These are phyloP conservation scores for Astropecten irregularis DNA, from an alignment of 53 echinoderm and acorn worm species.

Conservation along the genomic window DNA sequence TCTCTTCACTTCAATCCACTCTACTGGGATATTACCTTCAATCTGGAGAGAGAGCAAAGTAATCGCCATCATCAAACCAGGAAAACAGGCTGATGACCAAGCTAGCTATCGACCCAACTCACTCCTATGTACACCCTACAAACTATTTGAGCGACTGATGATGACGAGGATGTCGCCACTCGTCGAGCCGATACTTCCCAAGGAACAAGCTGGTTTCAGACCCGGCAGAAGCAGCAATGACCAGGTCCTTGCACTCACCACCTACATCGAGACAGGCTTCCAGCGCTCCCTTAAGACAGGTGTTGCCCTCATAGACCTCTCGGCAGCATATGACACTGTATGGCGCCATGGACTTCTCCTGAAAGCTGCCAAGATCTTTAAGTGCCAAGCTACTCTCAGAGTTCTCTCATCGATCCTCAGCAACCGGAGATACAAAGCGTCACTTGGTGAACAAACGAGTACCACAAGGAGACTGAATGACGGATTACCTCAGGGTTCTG, in stretches of 20 bases:
- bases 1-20: slow-evolving; percentile 1
- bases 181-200: slow-evolving; percentile 4
- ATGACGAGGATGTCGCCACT: neutral
- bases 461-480: neutral
- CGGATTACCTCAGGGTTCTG: neutral
- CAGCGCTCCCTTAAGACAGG: slow-evolving; percentile 14
- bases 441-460: neutral
- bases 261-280: slow-evolving; percentile 22
- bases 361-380: neutral
- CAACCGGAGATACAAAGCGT: neutral
- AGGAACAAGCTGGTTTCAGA: slow-evolving; percentile 25
- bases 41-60: neutral
- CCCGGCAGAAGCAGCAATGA: slow-evolving; percentile 15
- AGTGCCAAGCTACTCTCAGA: neutral
- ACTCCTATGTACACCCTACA: slow-evolving; percentile 20
- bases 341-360: slow-evolving; percentile 31
- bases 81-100: slow-evolving; percentile 4
- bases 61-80: slow-evolving; percentile 3
- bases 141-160: slow-evolving; percentile 4
- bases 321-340: slow-evolving; percentile 26
- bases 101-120: slow-evolving; percentile 8
- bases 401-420: slow-evolving; percentile 8
- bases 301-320: slow-evolving; percentile 28
- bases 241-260: neutral
- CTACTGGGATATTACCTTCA: neutral